Evolutionary conservation across 2,888 invertebrate genomes (phyloP), one percentile per base, ranked within the genome.

Genomic region (Nymphalis polychloros): DNA sequence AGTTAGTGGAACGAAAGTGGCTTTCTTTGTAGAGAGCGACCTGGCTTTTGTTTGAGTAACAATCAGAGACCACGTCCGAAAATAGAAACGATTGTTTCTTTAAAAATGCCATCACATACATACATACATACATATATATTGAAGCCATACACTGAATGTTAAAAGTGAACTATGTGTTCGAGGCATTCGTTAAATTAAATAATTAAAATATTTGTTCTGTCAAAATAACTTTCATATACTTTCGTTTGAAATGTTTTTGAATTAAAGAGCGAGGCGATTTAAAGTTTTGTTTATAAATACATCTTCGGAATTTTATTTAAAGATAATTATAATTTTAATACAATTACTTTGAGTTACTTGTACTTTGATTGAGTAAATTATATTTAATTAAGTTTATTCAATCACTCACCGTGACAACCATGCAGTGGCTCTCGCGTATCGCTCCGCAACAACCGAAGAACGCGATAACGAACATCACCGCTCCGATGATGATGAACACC

Each of bases 361-460:
- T 8, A 52, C 52, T 23, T 23, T 1, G 10, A 41, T 41, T 41
- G 3, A 3, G 4, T 13, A 4, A 10, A 41, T 13, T 13, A 41
- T 41, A 10, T 41, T 10, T 10, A 41, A 41, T 41, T 8, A 2
- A 41, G 41, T 41, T 41, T 41, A 41, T 16, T 16, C 4, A 2
- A 13, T 19, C 65, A 90, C 95, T 94, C 90, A 97, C 97, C 81
- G 96, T 96, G 86, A 97, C 94, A 65, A 96, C 94, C 96, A 97
- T 97, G 93, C 97, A 97, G 82, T 97, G 96, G 81, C 96, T 97
- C 89, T 98, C 97, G 75, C 96, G 94, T 76, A 97, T 95, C 17
- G 98, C 97, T 55, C 98, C 98, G 83, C 97, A 97, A 88, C 98
- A 98, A 73, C 97, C 98, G 83, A 97, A 95, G 93, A 97, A 97